Percentiles rank a stretch among this genome's conserved stretches.
phyloP scores from a whole-genome alignment of 1,140 invertebrate genomes.

The Drosophila biarmipes region DNA sequence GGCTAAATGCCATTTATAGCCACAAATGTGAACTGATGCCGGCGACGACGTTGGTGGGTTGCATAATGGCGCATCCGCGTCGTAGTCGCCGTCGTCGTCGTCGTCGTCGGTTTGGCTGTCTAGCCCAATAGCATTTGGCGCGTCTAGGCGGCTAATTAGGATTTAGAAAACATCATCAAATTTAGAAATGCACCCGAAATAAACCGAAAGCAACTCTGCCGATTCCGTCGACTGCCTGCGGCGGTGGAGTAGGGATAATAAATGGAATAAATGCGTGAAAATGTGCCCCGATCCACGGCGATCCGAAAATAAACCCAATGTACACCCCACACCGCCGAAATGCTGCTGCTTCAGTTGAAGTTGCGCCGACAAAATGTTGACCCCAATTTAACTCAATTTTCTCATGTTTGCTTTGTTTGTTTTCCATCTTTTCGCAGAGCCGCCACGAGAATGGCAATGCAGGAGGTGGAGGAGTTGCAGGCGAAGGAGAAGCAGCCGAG shows the following conservation, averaged over 20 bases:
- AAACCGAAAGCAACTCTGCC: constrained; percentile 52
- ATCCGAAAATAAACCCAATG: constrained; percentile 61
- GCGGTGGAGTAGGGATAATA: constrained; percentile 66
- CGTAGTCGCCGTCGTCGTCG: constrained; percentile 36
- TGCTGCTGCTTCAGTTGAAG: constrained; percentile 61
- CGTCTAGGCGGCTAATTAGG: constrained; percentile 77
- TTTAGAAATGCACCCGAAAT: constrained; percentile 75
- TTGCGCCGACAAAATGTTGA: constrained; percentile 70
- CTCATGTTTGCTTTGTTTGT: constrained; percentile 40
- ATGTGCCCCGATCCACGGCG: constrained; percentile 54
- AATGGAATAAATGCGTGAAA: constrained; percentile 81
- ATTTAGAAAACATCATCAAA: constrained; percentile 81
- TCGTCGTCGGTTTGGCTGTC: constrained; percentile 32
- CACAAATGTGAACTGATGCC: constrained; percentile 72
- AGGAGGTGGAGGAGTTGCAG: constrained; percentile 27
- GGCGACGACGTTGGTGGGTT: constrained; percentile 58
- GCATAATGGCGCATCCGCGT: constrained; percentile 66
- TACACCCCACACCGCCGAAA: constrained; percentile 19
- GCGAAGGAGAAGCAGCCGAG: constrained; percentile 26
- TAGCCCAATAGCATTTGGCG: constrained; percentile 72
- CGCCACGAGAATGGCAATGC: constrained; percentile 86
- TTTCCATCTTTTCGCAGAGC: constrained; percentile 67
- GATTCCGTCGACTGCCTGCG: constrained; percentile 2
- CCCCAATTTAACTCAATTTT: constrained; percentile 63
- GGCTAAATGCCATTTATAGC: constrained; percentile 77